Evolutionary conservation across 2,797 vertebrate species (phyloP), one percentile per base, ranked within the genome.

Genomic region (Sphenodon punctatus): DNA sequence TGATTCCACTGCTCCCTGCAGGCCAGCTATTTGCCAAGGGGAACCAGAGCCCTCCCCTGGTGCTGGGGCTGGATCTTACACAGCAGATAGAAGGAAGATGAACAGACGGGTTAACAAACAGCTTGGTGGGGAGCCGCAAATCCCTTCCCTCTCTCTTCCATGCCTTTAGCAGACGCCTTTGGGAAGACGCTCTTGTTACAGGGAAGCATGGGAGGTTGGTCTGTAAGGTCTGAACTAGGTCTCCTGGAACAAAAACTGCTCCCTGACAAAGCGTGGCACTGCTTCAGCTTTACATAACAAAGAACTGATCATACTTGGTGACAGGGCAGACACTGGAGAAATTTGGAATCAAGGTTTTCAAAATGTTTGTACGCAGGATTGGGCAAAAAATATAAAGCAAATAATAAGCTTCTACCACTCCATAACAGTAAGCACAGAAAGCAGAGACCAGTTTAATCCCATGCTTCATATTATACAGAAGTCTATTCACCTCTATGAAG

Each of bases 231-330:
- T 8, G 56, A 58, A 30, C 45, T 3, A 42, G 30, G 23, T 22
- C 25, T 36, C 5, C 4, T 42, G 34, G 22, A 25, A 22, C 0
- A 5, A 10, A 58, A 46, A 30, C 38, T 30, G 25, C n/a, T 36
- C 36, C 3, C 12, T n/a, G n/a, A n/a, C 27, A 1, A 17, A 39
- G 15, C 11, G 10, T 59, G 60, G 23, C 0, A 53, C 4, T 0
- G 4, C 2, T 5, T 67, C 0, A 0, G 2, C 4, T 14, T 12
- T 15, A 2, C 2, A 23, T 1, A 10, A 0, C 30, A 25, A 4
- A 0, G 0, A 43, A 27, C 6, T 1, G 5, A 22, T 38, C 14
- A 10, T 8, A 27, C 12, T n/a, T 3, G 7, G 1, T 2, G 20
- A 16, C 41, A 5, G 30, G 3, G 0, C 3, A 6, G 10, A 5